Base-by-base conservation (phyloP, 2,888 invertebrate species). In the Ferrisia virgata region DNA sequence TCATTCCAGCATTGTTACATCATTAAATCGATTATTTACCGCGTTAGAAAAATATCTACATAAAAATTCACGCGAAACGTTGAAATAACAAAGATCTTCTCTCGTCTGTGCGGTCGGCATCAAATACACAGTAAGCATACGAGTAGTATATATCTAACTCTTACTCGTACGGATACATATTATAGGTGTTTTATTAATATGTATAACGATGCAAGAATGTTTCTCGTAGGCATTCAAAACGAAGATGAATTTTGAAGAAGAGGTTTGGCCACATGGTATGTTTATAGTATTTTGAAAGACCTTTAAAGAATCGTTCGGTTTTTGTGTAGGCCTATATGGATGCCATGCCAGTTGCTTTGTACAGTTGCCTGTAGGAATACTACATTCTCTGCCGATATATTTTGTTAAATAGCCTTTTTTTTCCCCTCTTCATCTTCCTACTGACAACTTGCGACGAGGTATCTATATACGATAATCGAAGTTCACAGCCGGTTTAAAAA, bases 401-500 rank as follows among this genome's bases (percentile, higher is more conserved):
- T 72, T 72, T 72, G 72, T 72, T n/a, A 33, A 72, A 72, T 72
- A 72, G 72, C 72, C 72, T 33, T 72, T 72, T 72, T 72, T 72
- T 47, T 47, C 8, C 8, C 8, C 8, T 36, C 8, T 36, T 36
- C 8, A 6, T 40, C 18, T 47, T 18, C 8, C 5, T 13, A 72
- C 72, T 72, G 72, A 72, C 72, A 72, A 72, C 72, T 33, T 72
- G 6, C 72, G n/a, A 72, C 72, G n/a, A 72, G 36, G 72, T 22
- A 72, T 33, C n/a, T n/a, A n/a, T 33, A 5, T 47, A 33, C 72
- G 58, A 64, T 72, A 72, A 72, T 72, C 72, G 72, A 72, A 72
- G 72, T 72, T 72, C 33, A 72, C 72, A 72, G 72, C 72, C 72
- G 72, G 72, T 72, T 72, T 72, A n/a, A 72, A 36, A 72, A 72